Evolutionary conservation across 2,113 vertebrate species (phyloP).

Genomic region (Passer montanus): DNA sequence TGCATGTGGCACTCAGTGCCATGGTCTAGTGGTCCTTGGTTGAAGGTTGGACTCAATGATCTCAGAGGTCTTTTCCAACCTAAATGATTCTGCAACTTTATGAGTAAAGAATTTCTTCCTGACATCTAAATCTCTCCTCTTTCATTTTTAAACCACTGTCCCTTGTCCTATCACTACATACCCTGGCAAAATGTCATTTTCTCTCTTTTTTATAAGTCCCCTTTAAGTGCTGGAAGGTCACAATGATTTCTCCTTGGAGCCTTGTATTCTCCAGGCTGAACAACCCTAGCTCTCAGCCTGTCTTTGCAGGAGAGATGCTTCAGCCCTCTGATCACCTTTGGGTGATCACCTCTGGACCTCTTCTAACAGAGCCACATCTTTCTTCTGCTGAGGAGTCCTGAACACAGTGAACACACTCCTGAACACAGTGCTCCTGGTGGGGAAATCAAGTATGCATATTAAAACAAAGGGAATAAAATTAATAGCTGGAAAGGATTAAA

Average conservation of each 20-base stretch:
- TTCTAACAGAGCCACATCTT: neutral
- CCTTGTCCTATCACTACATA: neutral
- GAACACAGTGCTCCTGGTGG: neutral
- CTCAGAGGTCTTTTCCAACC: neutral
- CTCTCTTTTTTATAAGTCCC: neutral
- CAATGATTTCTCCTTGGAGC: neutral
- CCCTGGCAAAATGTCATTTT: neutral
- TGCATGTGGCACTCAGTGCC: neutral
- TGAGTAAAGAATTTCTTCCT: neutral
- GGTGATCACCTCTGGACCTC: neutral
- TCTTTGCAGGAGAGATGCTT: neutral
- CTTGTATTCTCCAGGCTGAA: neutral
- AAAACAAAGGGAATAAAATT: neutral
- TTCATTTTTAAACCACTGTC: neutral
- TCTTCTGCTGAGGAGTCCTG: neutral
- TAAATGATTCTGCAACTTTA: rapidly evolving
- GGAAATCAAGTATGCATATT: neutral
- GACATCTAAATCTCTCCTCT: neutral
- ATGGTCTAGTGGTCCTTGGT: neutral
- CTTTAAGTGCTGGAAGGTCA: neutral
- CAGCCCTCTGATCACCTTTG: neutral
- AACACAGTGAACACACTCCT: neutral
- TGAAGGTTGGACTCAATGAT: neutral
- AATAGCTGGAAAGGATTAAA: neutral
- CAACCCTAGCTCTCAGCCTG: neutral